Evolutionary conservation across 2,113 vertebrate species (phyloP), one percentile per base, ranked within the genome.

Genomic region (Dasyornis broadbenti): DNA sequence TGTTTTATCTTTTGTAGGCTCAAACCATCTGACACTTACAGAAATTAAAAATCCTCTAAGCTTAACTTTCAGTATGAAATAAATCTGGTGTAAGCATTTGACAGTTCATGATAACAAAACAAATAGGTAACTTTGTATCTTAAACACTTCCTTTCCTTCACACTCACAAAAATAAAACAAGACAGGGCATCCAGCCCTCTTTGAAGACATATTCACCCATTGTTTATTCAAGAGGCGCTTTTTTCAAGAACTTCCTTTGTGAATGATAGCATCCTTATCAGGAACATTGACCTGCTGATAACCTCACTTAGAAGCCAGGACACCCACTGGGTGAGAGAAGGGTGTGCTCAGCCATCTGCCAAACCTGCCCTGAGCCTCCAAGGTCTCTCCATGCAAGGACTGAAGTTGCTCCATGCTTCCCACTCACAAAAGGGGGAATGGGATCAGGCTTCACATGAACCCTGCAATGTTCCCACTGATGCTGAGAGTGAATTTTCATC

Each of bases 361-460:
- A 39, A 66, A 40, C 0, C 13, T 83, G 21, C 10, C 16, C 35
- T 42, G 14, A 35, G 11, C 18, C 35, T 59, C 9, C 13, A 24
- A 19, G 10, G 2, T 75, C 6, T 39, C 8, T 11, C 23, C 27
- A 2, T 22, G 13, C 28, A 59, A 15, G 11, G 1, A 0, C n/a
- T 28, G 42, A 27, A 63, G 30, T 30, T 44, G 28, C 24, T 76
- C 37, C 6, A 1, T 0, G 0, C 21, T 42, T 64, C 9, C 16
- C 21, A 6, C 26, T 31, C 22, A 45, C 18, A 30, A 6, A 2
- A 50, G 3, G 8, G 10, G 2, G 1, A 14, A 14, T 9, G 33
- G 10, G 8, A 31, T 64, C 11, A 37, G 40, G 30, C 15, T 61
- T 82, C 59, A 56, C 21, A 66, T 21, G 9, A 89, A 52, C 4